Base-by-base conservation (phyloP, 2,113 vertebrate genomes). In the Mus spicilegus region DNA sequence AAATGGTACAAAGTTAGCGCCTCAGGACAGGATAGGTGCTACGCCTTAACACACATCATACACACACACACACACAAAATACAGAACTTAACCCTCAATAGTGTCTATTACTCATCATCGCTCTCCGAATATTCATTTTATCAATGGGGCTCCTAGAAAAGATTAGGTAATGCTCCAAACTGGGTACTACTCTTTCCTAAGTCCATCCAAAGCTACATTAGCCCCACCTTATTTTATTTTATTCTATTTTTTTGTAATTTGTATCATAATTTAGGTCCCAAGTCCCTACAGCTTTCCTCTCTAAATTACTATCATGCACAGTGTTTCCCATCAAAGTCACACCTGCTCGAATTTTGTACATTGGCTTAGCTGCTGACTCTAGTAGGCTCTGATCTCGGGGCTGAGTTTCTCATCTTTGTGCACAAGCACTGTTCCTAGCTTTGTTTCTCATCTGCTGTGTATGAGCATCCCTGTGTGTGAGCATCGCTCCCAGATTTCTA, bases 51-150 rank as follows among this genome's bases (percentile, higher is more conserved):
- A 51, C 54, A 8, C 30, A 75, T 69, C 46, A 70, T 36, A 72
- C 61, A 86, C 0, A 81, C 65, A 4, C 42, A 42, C 42, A 42
- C 42, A 42, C 42, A 42, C 42, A 65, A 93, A 91, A 76, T 42
- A 70, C 70, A 78, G 56, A 86, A 87, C 36, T 61, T 77, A 36
- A 36, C 36, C 39, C 65, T 67, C 80, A 94, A 92, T 13, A 84
- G 33, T n/a, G 73, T 39, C 49, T 82, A 36, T 49, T 67, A 20
- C 58, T 82, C 16, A 63, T 84, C 65, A 78, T 1, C 22, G 20
- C 88, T 90, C n/a, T 54, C 73, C 90, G 85, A 54, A 78, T 65
- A 51, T 63, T 36, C 73, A 92, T 46, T 94, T 80, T 92, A 56
- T 56, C 49, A 84, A 14, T 54, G 58, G 19, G 54, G 46, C 81